Conservation (phyloP, 2,888 invertebrate genomes). For the Agriopis aurantiaria region DNA sequence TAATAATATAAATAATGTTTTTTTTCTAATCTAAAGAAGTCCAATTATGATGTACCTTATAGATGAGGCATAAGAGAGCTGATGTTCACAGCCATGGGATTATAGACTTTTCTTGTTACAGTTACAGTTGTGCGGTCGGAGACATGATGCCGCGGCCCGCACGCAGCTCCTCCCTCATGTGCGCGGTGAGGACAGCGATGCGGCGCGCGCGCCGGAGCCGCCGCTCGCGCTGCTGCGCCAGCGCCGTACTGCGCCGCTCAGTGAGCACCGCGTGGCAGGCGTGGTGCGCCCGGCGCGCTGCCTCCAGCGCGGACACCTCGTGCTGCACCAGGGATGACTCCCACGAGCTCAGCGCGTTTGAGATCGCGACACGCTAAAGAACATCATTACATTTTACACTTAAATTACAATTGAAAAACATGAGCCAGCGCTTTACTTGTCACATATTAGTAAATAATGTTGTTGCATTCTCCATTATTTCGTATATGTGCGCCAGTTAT, state of each 20-base stretch:
- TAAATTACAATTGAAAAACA: neutral
- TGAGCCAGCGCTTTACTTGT: neutral
- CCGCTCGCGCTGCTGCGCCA: slow-evolving; percentile 54
- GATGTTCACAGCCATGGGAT: no score
- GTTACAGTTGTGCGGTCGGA: no score
- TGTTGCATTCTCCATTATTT: no score
- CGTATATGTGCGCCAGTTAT: no score
- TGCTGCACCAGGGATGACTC: slow-evolving; percentile 63
- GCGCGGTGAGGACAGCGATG: slow-evolving; percentile 65
- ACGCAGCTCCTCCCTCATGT: slow-evolving; percentile 67
- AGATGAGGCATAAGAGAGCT: neutral
- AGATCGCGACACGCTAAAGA: slow-evolving; percentile 70
- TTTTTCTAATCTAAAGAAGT: neutral
- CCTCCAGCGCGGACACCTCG: slow-evolving; percentile 64
- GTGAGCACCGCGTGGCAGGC: slow-evolving; percentile 62
- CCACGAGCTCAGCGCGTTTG: slow-evolving; percentile 71
- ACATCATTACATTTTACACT: neutral
- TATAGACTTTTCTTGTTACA: no score
- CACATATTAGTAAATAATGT: neutral
- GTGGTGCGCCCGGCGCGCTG: slow-evolving; percentile 59
- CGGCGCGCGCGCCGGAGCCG: slow-evolving; percentile 57
- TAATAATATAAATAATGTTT: neutral
- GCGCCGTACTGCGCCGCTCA: slow-evolving; percentile 54
- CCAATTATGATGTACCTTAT: neutral
- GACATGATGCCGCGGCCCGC: slow-evolving; percentile 66